Percentiles rank a stretch among this genome's conserved stretches.
These are phyloP conservation scores for Biston betularia DNA, from an alignment of 2,888 invertebrate species.

Conservation along the genomic window DNA sequence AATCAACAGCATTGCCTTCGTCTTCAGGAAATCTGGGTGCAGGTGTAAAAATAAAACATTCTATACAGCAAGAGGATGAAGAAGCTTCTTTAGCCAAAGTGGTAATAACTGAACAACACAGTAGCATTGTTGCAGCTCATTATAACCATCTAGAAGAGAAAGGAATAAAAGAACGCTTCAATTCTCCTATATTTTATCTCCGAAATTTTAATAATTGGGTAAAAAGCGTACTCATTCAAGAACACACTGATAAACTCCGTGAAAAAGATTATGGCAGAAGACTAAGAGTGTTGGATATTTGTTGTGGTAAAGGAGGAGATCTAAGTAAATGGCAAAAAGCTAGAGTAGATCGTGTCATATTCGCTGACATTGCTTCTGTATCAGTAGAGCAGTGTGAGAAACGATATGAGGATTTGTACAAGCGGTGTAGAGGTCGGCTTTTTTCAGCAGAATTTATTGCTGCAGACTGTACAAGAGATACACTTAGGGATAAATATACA, in stretches of 20 bases:
- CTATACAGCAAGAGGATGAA: conserved; percentile 38
- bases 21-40: conserved; percentile 5
- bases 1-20: conserved; percentile 21
- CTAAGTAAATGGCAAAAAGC: conserved; percentile 97
- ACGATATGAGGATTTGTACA: conserved; percentile 91
- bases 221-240: conserved; percentile 97
- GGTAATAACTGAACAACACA: conserved; percentile 69
- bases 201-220: conserved; percentile 99
- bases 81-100: conserved; percentile 19
- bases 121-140: conserved; percentile 93
- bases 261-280: conserved; percentile 89
- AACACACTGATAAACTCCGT: conserved; percentile 89
- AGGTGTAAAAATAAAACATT: conserved; percentile 14
- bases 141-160: conserved; percentile 96
- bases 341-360: conserved; percentile 92
- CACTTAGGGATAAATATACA: conserved; percentile 91
- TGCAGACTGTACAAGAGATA: conserved; percentile 96
- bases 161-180: conserved; percentile 91
- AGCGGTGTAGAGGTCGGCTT: conserved; percentile 67
- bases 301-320: conserved; percentile 99
- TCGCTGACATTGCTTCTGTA: conserved; percentile 97
- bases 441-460: conserved; percentile 96
- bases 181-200: conserved; percentile 96
- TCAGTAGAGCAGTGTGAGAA: conserved; percentile 96
- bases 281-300: conserved; percentile 94